Evolutionary conservation across 2,797 vertebrate species (phyloP).

Genomic region (Remorina albescens): DNA sequence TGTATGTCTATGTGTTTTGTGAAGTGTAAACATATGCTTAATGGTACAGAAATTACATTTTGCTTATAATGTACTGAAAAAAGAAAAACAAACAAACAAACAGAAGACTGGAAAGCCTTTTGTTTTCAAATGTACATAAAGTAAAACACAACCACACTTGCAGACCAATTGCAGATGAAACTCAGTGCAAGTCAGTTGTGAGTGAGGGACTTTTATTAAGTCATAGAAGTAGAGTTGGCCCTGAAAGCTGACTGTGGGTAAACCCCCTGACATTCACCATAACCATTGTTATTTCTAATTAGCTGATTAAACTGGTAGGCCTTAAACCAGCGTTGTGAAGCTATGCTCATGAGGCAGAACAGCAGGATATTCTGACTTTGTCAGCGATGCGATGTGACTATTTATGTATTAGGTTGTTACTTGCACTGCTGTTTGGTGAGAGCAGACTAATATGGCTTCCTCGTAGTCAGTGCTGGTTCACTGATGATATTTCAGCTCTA

Average conservation of each 20-base stretch:
- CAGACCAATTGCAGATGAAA: conserved; percentile 17
- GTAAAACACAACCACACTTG: conserved; percentile 17
- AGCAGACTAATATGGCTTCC: conserved; percentile 21
- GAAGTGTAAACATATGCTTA: conserved; percentile 66
- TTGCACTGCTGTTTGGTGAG: conserved; percentile 3
- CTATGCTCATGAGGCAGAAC: not conserved
- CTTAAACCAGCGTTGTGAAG: conserved; percentile 11
- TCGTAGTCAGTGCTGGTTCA: conserved; percentile 27
- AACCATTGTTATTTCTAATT: conserved; percentile 11
- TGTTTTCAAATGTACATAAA: conserved; percentile 35
- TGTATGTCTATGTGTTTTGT: conserved; percentile 70
- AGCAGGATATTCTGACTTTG: conserved; percentile 3
- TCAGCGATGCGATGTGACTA: conserved; percentile 4
- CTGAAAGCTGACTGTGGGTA: conserved; percentile 21
- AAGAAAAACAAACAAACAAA: not conserved
- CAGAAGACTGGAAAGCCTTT: not conserved
- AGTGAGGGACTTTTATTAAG: conserved; percentile 18
- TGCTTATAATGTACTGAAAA: conserved; percentile 14
- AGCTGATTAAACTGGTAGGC: not conserved
- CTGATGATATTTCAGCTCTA: conserved; percentile 15
- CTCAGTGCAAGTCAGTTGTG: conserved; percentile 31
- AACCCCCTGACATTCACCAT: conserved; percentile 21
- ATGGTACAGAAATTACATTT: conserved; percentile 38
- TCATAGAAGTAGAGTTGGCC: conserved; percentile 1
- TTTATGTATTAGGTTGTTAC: conserved; percentile 3